phyloP scores from a whole-genome alignment of 2,888 invertebrate genomes.

The Aspidiotus rigidus region DNA sequence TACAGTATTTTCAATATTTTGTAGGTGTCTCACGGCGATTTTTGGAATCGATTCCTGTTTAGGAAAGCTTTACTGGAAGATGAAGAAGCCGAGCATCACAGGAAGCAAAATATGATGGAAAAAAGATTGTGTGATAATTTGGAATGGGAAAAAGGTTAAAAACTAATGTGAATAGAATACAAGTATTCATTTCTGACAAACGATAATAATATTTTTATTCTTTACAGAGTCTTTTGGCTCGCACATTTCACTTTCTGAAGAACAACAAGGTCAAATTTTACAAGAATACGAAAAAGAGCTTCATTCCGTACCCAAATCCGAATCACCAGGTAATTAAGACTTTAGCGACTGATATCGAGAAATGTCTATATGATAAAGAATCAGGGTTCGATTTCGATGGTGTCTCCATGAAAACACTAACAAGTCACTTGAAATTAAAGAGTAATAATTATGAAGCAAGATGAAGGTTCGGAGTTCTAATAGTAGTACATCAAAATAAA shows the following conservation, averaged over 20 bases:
- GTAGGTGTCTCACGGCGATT: slow-evolving; percentile 61
- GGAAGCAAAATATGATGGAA: slow-evolving; percentile 45
- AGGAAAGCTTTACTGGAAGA: slow-evolving; percentile 68
- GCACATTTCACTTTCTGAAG: slow-evolving; percentile 50
- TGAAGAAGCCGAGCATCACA: slow-evolving; percentile 58
- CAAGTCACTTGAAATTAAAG: too few species aligned
- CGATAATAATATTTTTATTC: background rate
- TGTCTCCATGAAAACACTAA: too few species aligned
- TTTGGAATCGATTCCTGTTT: slow-evolving; percentile 77
- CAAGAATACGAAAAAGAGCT: slow-evolving; percentile 61
- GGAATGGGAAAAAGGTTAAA: slow-evolving; percentile 47
- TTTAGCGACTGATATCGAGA: too few species aligned
- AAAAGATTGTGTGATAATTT: slow-evolving; percentile 45
- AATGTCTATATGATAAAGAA: too few species aligned
- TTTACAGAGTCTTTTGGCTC: slow-evolving; percentile 19
- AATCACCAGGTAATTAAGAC: background rate
- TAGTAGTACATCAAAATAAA: too few species aligned
- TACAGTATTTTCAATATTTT: slow-evolving; percentile 9
- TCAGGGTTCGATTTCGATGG: too few species aligned
- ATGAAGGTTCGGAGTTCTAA: too few species aligned
- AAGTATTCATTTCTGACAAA: background rate
- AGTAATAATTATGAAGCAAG: too few species aligned
- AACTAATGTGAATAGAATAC: slow-evolving; percentile 20
- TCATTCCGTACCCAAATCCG: slow-evolving; percentile 38
- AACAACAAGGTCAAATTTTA: slow-evolving; percentile 57